phyloP scores from a whole-genome alignment of 2,113 vertebrate genomes.

The Xiphorhynchus elegans region DNA sequence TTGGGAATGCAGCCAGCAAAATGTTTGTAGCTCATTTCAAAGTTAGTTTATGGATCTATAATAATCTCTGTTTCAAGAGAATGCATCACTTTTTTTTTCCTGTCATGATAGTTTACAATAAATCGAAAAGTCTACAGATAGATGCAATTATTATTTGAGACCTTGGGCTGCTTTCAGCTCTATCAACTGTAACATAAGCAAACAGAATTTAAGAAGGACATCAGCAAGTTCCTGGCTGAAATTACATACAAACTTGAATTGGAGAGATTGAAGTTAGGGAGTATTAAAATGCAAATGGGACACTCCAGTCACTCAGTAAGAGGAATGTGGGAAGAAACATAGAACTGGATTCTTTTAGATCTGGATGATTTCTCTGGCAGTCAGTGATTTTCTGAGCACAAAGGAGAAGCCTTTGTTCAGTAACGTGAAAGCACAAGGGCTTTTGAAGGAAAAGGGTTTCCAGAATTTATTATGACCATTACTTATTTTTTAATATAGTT shows the following conservation, averaged over 20 bases:
- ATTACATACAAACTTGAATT: neutral
- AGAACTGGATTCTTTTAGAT: neutral
- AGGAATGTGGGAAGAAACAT: neutral
- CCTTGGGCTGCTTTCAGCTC: neutral
- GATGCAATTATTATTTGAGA: neutral
- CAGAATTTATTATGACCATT: neutral
- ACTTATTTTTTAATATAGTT: neutral
- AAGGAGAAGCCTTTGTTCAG: neutral
- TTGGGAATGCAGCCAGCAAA: conserved; percentile 22
- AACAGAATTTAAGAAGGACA: neutral
- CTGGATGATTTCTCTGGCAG: neutral
- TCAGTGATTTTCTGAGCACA: neutral
- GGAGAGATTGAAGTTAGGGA: neutral
- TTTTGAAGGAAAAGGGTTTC: neutral
- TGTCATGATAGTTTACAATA: neutral
- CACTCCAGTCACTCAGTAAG: neutral
- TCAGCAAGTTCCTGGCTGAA: conserved; percentile 11
- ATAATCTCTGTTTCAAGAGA: neutral
- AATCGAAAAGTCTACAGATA: neutral
- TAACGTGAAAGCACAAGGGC: fast-evolving
- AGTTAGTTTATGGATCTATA: neutral
- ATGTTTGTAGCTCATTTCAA: neutral
- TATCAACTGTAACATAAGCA: neutral
- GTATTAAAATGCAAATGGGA: neutral
- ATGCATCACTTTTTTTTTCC: neutral